Conservation (phyloP, 2,888 invertebrate genomes). For the Endomychus coccineus region DNA sequence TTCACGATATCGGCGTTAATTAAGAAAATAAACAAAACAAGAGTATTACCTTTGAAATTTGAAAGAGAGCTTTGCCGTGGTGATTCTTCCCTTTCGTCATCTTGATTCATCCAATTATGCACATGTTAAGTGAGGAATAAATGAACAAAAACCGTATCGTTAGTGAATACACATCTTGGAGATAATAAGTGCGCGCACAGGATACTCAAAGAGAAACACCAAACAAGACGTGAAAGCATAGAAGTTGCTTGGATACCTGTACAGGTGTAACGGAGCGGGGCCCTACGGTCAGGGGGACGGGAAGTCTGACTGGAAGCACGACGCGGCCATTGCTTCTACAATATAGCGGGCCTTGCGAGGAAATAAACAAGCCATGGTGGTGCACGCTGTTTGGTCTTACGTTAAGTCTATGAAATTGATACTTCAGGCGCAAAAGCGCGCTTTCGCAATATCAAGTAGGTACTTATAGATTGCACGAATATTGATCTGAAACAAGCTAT, state of each 20-base stretch:
- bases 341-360: slow-evolving; percentile 3
- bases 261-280: slow-evolving; percentile 24
- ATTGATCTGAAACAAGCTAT: too few species aligned
- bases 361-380: slow-evolving; percentile 11
- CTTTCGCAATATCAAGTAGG: too few species aligned
- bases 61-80: slow-evolving; percentile 58
- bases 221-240: slow-evolving; percentile 6
- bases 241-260: slow-evolving; percentile 15
- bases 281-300: slow-evolving; percentile 6
- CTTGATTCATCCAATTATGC: too few species aligned
- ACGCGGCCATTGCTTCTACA: slow-evolving; percentile 22
- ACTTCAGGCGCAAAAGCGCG: too few species aligned
- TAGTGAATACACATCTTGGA: slow-evolving; percentile 11
- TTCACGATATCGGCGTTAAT: too few species aligned
- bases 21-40: too few species aligned
- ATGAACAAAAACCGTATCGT: slow-evolving; percentile 25
- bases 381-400: slow-evolving; percentile 6
- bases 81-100: slow-evolving; percentile 56
- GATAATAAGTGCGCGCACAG: slow-evolving; percentile 12
- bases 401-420: too few species aligned
- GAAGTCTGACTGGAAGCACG: slow-evolving; percentile 19
- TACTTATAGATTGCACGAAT: too few species aligned
- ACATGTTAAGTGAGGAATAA: too few species aligned
- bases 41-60: slow-evolving; percentile 68
- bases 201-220: slow-evolving; percentile 7